These are phyloP conservation scores for Amaurobius ferox DNA, from an alignment of 2,888 invertebrate genomes.

Conservation along the genomic window DNA sequence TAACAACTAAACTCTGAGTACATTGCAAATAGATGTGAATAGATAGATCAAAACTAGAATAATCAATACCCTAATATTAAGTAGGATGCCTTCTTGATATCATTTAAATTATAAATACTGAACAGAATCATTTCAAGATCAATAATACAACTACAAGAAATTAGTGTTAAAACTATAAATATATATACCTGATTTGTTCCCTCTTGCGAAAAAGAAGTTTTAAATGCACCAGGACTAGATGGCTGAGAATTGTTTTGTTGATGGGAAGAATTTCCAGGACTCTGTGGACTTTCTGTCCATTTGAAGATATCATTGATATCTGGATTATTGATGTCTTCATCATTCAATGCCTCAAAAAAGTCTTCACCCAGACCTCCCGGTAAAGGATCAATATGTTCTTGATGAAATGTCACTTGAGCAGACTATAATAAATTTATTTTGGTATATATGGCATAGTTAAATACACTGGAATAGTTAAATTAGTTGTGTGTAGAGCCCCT, in stretches of 20 bases:
- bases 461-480: neutral
- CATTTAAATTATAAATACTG: too few species aligned
- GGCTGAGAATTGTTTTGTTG: slow-evolving; percentile 77
- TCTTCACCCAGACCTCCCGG: slow-evolving; percentile 63
- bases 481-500: too few species aligned
- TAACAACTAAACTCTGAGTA: too few species aligned
- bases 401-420: slow-evolving; percentile 83
- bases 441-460: too few species aligned
- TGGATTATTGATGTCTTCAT: slow-evolving; percentile 68
- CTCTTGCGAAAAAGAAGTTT: slow-evolving; percentile 76
- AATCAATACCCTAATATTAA: too few species aligned
- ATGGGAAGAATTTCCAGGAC: slow-evolving; percentile 80
- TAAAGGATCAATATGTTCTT: slow-evolving; percentile 73
- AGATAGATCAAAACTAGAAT: too few species aligned
- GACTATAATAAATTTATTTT: slow-evolving; percentile 79
- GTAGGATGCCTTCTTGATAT: too few species aligned
- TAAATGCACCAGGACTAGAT: slow-evolving; percentile 80
- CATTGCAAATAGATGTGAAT: too few species aligned
- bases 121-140: too few species aligned
- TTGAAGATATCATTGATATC: slow-evolving; percentile 85
- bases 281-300: slow-evolving; percentile 81
- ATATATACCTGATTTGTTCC: slow-evolving; percentile 80
- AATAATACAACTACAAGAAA: too few species aligned
- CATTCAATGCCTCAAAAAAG: slow-evolving; percentile 61
- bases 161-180: too few species aligned